Conservation (phyloP, 1,140 invertebrate genomes). For the Pogonomyrmex californicus region DNA sequence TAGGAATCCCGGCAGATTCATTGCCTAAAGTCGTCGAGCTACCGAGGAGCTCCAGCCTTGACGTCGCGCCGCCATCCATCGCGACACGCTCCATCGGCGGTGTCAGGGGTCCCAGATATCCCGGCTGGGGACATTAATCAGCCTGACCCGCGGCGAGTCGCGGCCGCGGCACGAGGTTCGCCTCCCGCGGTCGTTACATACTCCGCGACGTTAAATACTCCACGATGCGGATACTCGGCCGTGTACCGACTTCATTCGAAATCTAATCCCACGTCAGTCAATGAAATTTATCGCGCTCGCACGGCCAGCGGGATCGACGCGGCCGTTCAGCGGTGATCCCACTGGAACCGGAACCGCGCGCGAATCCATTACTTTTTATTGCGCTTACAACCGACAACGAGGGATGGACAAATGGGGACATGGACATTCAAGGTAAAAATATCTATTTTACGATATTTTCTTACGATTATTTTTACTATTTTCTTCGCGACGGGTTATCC, state of each 20-base stretch:
- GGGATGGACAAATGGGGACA: background rate
- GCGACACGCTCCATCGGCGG: constrained; percentile 39
- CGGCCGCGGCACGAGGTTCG: constrained; percentile 45
- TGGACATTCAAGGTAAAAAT: constrained; percentile 19
- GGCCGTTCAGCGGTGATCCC: background rate
- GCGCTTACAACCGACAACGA: constrained; percentile 11
- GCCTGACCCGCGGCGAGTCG: constrained; percentile 56
- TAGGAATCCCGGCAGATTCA: constrained; percentile 7
- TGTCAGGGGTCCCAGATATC: constrained; percentile 52
- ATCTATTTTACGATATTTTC: constrained; percentile 16
- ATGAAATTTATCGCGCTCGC: constrained; percentile 69
- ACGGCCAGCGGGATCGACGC: constrained; percentile 4
- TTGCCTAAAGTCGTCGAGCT: background rate
- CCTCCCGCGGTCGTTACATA: constrained; percentile 67
- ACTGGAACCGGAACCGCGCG: constrained; percentile 19
- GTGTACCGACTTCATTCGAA: constrained; percentile 69
- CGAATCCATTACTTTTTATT: constrained; percentile 64
- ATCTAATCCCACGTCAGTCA: constrained; percentile 63
- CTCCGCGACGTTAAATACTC: constrained; percentile 71
- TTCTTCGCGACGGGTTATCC: constrained; percentile 44
- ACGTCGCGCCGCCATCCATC: constrained; percentile 20
- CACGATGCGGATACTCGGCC: constrained; percentile 22
- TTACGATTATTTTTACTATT: background rate
- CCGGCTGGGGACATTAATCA: constrained; percentile 67
- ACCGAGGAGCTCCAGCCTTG: background rate